Evolutionary conservation across 2,797 vertebrate genomes (phyloP), one percentile per base, ranked within the genome.

Genomic region (Syndactyla subalaris): DNA sequence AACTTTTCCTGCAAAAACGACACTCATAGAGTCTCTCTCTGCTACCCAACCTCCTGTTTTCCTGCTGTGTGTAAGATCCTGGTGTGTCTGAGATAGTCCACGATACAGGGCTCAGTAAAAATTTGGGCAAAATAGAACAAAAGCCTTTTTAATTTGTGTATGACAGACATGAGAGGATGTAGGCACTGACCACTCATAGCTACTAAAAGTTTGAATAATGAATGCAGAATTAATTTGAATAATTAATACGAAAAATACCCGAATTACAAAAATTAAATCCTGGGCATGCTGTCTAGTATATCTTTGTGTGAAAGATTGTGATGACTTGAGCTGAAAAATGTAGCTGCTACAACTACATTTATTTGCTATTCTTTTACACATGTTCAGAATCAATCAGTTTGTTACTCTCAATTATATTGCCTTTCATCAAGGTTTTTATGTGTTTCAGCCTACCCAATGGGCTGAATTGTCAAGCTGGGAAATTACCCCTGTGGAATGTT

Each of bases 361-460:
- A 36, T 88, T 90, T 88, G 39, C 32, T 82, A 2, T 45, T 86
- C 70, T 95, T 92, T 61, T 67, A 18, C 85, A 46, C 59, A 71
- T 58, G 66, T 57, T 83, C 62, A 78, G 51, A 89, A 89, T 93
- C 76, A 81, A 27, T 78, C 73, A 21, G n/a, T 81, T 92, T 12
- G 4, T 48, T 68, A 5, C 59, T 81, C 55, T 88, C 43, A 63
- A 8, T 91, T 88, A 32, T 8, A 19, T 20, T 73, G 62, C 62
- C 41, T 93, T 93, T 90, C 84, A 88, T 89, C 72, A 52, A 57
- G 38, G 51, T 70, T 91, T 92, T 90, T 72, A 21, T 68, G 24
- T 26, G 45, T 77, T 87, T 85, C 49, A 92, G 71, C 27, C 57
- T 94, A 30, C 12, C 61, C 77, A 63, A n/a, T 34, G 71, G 39